Percentiles rank a stretch among this genome's conserved stretches.
Conservation (phyloP, 2,888 invertebrate species). For the Lacanobia oleracea region DNA sequence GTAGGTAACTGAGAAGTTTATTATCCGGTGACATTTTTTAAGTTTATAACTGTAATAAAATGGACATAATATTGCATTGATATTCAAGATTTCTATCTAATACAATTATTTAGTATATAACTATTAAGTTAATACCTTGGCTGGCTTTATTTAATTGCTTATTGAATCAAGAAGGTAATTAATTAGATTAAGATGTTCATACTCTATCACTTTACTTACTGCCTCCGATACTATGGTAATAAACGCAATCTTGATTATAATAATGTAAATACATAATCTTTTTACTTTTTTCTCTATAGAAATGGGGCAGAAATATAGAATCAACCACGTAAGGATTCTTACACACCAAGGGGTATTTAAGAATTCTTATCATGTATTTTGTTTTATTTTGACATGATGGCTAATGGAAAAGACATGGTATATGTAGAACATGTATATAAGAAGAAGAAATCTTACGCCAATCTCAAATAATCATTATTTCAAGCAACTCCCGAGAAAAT, state of each 20-base stretch:
- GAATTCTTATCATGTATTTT: no score
- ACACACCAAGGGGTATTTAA: background rate
- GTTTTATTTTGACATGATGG: no score
- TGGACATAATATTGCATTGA: background rate
- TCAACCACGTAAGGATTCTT: background rate
- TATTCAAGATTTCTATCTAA: constrained; percentile 28
- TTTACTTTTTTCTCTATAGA: background rate
- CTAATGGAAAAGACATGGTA: no score
- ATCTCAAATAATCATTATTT: no score
- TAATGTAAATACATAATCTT: background rate
- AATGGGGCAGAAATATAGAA: background rate
- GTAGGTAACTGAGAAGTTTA: constrained; percentile 8
- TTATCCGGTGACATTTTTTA: constrained; percentile 20
- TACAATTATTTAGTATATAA: constrained; percentile 9
- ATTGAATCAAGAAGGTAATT: constrained; percentile 7
- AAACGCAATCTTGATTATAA: background rate
- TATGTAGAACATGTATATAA: no score
- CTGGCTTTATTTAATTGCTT: background rate
- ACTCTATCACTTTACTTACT: background rate
- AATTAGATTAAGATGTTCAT: constrained; percentile 1
- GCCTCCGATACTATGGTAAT: background rate
- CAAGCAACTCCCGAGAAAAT: background rate
- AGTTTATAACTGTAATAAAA: constrained; percentile 23
- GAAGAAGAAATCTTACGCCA: no score
- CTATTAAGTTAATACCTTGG: no score